phyloP scores from a whole-genome alignment of 2,113 vertebrate species.

The Notechis scutatus region DNA sequence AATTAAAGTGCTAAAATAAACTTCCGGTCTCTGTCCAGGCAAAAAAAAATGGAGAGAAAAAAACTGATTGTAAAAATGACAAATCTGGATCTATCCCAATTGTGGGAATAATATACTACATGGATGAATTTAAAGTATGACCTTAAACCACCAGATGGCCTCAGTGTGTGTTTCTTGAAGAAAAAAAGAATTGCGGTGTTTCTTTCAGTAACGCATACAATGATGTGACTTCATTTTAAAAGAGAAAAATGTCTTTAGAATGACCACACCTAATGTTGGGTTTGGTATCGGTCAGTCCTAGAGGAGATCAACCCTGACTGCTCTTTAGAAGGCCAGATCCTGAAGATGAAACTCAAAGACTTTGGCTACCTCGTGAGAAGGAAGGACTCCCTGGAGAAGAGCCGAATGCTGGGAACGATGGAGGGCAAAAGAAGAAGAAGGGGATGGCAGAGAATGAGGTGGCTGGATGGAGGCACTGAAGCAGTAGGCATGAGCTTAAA shows the following conservation, averaged over 20 bases:
- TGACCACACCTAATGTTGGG: neutral
- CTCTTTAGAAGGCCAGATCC: no score
- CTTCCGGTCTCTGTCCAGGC: neutral
- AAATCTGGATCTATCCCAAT: neutral
- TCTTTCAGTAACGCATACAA: neutral
- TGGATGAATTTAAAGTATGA: neutral
- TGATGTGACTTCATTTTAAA: neutral
- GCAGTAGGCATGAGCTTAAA: no score
- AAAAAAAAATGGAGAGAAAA: neutral
- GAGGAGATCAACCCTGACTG: no score
- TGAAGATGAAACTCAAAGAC: no score
- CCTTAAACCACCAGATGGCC: constrained; percentile 62
- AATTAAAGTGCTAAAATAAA: neutral
- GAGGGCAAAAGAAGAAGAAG: no score
- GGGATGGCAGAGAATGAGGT: no score
- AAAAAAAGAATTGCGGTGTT: neutral
- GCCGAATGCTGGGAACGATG: no score
- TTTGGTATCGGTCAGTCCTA: no score
- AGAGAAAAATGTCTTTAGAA: neutral
- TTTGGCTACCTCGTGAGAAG: no score
- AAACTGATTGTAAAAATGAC: neutral
- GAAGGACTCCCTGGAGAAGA: no score
- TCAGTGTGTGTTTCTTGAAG: accelerated
- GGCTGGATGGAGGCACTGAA: no score
- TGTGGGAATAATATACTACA: neutral